phyloP scores from a whole-genome alignment of 2,797 vertebrate species.

The Mormyrus hasselquistii region DNA sequence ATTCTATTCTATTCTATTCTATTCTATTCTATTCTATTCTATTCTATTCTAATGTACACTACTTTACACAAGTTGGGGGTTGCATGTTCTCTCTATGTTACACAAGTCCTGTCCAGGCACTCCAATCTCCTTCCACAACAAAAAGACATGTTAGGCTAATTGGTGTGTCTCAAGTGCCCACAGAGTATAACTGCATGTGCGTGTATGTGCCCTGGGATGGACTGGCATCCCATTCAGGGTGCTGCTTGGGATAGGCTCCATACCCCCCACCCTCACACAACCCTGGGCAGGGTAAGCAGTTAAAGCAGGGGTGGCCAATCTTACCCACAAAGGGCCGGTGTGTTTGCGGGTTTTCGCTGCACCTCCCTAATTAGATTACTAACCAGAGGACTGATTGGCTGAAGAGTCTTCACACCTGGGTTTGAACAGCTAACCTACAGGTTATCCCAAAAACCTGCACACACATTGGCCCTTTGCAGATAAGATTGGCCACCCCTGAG shows the following conservation, averaged over 20 bases:
- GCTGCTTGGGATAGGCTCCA: not conserved
- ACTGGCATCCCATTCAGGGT: not conserved
- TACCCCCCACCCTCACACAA: not conserved
- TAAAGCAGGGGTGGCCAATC: too few relatives aligned
- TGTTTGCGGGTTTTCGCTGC: too few relatives aligned
- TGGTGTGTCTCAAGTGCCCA: not conserved
- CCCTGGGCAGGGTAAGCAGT: not conserved
- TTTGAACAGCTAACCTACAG: too few relatives aligned
- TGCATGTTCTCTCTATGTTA: not conserved
- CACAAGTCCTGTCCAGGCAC: not conserved
- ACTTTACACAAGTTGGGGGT: not conserved
- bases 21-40: not conserved
- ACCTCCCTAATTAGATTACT: too few relatives aligned
- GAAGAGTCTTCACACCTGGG: too few relatives aligned
- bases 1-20: too few relatives aligned
- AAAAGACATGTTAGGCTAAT: not conserved
- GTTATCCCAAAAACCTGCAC: too few relatives aligned
- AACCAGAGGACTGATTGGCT: too few relatives aligned
- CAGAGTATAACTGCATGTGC: not conserved
- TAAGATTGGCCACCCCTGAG: too few relatives aligned
- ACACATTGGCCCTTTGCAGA: too few relatives aligned
- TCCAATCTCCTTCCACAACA: not conserved
- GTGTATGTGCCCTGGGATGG: not conserved
- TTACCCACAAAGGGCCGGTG: too few relatives aligned
- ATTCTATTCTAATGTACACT: not conserved